These are phyloP conservation scores for Endotricha flammealis DNA, from an alignment of 2,888 invertebrate genomes.

Conservation along the genomic window DNA sequence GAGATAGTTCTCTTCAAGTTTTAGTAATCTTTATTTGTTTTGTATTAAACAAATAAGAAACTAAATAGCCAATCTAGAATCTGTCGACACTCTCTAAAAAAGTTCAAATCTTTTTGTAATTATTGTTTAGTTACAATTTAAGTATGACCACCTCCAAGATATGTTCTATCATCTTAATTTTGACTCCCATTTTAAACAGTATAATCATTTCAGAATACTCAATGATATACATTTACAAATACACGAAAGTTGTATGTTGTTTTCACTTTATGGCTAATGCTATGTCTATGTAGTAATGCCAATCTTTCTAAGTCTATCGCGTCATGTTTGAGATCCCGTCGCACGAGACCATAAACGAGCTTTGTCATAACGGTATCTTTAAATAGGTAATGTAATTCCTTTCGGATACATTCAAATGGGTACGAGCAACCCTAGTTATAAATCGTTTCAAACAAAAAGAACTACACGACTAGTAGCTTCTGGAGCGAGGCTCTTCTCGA, in stretches of 20 bases:
- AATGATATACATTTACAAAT: too few relatives aligned
- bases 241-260: not conserved
- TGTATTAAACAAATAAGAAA: conserved; percentile 9
- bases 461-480: conserved; percentile 22
- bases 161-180: too few relatives aligned
- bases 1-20: conserved; percentile 10
- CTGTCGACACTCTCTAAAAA: not conserved
- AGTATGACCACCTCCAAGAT: too few relatives aligned
- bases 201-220: too few relatives aligned
- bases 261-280: not conserved
- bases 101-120: not conserved
- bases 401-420: conserved; percentile 16
- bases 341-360: not conserved
- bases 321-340: too few relatives aligned
- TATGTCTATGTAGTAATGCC: too few relatives aligned
- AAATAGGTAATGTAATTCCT: not conserved
- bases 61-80: not conserved
- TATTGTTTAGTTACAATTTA: too few relatives aligned
- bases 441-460: conserved; percentile 40
- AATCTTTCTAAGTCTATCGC: not conserved
- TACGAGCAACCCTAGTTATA: conserved; percentile 26
- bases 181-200: too few relatives aligned
- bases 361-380: not conserved
- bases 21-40: too few relatives aligned
- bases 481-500: conserved; percentile 36